phyloP scores from a whole-genome alignment of 2,113 vertebrate species.

The Sorex araneus region DNA sequence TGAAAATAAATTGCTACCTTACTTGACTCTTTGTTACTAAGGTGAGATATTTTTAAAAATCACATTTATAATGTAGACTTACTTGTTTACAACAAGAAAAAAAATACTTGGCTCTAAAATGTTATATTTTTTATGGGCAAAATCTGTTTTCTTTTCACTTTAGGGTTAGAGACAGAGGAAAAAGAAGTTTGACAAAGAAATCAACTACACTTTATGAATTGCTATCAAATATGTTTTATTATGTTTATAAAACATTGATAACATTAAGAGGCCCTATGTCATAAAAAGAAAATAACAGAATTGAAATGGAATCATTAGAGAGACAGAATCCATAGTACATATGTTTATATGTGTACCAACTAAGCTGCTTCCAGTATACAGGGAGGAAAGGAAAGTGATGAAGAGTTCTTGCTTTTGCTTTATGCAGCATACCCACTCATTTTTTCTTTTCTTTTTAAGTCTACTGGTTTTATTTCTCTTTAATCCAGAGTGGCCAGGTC shows the following conservation, averaged over 20 bases:
- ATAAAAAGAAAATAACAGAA: conserved; percentile 22
- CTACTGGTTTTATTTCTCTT: conserved; percentile 32
- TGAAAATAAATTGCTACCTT: neutral
- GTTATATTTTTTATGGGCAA: conserved; percentile 83
- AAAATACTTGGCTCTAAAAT: conserved; percentile 76
- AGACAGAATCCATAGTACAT: neutral
- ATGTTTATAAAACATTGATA: conserved; percentile 56
- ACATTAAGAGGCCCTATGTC: conserved; percentile 15
- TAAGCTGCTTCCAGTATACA: neutral
- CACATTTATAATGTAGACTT: conserved; percentile 78
- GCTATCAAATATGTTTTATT: conserved; percentile 47
- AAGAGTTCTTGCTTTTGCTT: neutral
- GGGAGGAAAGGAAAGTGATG: neutral
- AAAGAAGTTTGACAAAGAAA: conserved; percentile 71
- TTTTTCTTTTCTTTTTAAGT: neutral
- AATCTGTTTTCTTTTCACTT: conserved; percentile 80
- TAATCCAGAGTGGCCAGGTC: neutral
- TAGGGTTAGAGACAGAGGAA: conserved; percentile 78
- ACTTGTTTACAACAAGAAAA: conserved; percentile 76
- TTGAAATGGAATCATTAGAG: conserved; percentile 36
- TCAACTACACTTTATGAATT: conserved; percentile 59
- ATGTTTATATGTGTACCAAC: neutral
- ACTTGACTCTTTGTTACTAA: conserved; percentile 73
- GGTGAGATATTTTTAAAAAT: conserved; percentile 74
- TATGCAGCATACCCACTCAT: neutral